Evolutionary conservation across 2,888 invertebrate genomes (phyloP).

Genomic region (Synanthedon vespiformis): DNA sequence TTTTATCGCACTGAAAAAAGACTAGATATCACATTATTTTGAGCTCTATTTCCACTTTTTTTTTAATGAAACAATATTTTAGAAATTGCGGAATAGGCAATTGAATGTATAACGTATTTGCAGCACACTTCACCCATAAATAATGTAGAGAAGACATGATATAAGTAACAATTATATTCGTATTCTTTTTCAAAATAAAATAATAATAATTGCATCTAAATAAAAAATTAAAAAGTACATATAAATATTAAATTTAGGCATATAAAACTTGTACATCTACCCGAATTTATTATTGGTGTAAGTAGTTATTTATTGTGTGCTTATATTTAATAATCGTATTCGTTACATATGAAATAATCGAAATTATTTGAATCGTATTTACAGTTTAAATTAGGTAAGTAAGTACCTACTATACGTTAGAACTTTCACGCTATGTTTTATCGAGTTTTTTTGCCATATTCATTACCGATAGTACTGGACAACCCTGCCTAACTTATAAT

Average conservation of each 20-base stretch:
- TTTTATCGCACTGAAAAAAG: conserved; percentile 19
- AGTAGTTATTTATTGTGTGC: conserved; percentile 22
- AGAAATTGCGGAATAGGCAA: conserved; percentile 21
- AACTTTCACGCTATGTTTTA: conserved; percentile 2
- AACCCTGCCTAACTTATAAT: too few relatives aligned
- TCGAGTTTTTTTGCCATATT: background rate
- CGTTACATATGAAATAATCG: conserved; percentile 12
- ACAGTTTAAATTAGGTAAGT: conserved; percentile 7
- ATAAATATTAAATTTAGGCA: conserved; percentile 10
- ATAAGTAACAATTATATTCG: background rate
- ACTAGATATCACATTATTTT: conserved; percentile 69
- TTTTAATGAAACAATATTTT: conserved; percentile 12
- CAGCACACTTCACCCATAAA: conserved; percentile 19
- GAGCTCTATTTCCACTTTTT: conserved; percentile 49
- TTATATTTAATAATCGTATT: conserved; percentile 9
- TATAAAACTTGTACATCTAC: conserved; percentile 21
- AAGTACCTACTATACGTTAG: conserved; percentile 4
- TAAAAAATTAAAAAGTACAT: background rate
- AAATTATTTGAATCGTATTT: conserved; percentile 19
- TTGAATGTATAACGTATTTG: conserved; percentile 10
- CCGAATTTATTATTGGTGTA: conserved; percentile 19
- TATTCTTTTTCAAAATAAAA: background rate
- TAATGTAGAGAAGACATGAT: background rate
- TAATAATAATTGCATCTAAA: background rate
- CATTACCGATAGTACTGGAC: too few relatives aligned